These are phyloP conservation scores for Drosophila rellima DNA, from an alignment of 2,888 invertebrate species.

Conservation along the genomic window DNA sequence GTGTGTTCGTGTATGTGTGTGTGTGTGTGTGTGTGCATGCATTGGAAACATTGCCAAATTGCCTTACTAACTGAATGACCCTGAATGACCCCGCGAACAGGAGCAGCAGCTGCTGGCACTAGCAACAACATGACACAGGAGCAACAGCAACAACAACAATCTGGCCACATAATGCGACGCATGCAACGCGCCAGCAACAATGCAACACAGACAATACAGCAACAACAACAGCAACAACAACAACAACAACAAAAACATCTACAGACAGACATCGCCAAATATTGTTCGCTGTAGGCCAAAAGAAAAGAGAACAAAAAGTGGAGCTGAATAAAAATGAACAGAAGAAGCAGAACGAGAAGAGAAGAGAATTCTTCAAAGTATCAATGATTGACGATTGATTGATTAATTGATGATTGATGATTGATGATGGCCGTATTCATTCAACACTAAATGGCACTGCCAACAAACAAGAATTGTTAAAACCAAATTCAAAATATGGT, in stretches of 20 bases:
- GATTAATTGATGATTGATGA: not conserved
- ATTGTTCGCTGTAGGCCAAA: constrained; percentile 60
- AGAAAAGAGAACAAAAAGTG: constrained; percentile 21
- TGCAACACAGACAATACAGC: constrained; percentile 58
- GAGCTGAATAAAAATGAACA: not conserved
- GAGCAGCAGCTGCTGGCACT: constrained; percentile 70
- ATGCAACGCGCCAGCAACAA: constrained; percentile 70
- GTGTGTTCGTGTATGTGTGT: constrained; percentile 24
- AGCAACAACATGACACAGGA: constrained; percentile 41
- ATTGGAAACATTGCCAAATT: constrained; percentile 63
- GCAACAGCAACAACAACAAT: constrained; percentile 15
- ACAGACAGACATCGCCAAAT: constrained; percentile 43
- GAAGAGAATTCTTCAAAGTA: not conserved
- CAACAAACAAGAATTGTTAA: constrained; percentile 43
- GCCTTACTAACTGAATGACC: constrained; percentile 73
- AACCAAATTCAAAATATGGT: constrained; percentile 23
- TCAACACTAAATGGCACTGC: constrained; percentile 67
- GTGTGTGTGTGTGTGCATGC: constrained; percentile 56
- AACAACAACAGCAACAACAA: constrained; percentile 30
- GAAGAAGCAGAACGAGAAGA: not conserved
- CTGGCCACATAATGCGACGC: constrained; percentile 43
- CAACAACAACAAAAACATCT: constrained; percentile 27
- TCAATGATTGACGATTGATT: not conserved
- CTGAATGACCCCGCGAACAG: constrained; percentile 51
- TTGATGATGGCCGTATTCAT: not conserved